Percentiles rank a stretch among this genome's conserved stretches.
Conservation (phyloP, 2,113 vertebrate genomes). For the Cynoglossus semilaevis region DNA sequence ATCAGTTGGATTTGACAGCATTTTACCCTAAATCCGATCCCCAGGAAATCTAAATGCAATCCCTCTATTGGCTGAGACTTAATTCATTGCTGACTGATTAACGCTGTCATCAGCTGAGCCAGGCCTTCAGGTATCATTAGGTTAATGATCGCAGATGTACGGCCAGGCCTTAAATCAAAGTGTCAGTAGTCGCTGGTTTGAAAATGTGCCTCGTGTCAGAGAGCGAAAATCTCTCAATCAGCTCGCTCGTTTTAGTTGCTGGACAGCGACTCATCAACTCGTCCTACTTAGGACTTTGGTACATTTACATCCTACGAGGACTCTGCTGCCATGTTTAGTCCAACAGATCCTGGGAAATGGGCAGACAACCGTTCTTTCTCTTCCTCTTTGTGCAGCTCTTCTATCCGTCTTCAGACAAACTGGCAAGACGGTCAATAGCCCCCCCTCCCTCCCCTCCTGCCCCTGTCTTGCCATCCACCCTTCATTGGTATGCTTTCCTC, state of each 20-base stretch:
- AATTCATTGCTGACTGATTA: not conserved
- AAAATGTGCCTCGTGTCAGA: not conserved
- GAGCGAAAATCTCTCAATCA: not conserved
- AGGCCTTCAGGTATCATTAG: too few relatives aligned
- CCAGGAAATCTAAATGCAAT: not conserved
- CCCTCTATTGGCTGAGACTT: not conserved
- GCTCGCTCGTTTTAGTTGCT: not conserved
- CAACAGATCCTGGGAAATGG: conserved; percentile 30
- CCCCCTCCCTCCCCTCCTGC: conserved; percentile 10
- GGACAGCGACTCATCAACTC: not conserved
- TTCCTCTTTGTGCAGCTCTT: conserved; percentile 15
- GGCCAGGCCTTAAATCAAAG: accelerated
- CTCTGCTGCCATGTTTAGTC: conserved; percentile 1
- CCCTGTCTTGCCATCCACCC: conserved; percentile 13
- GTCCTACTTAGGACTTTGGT: conserved; percentile 1
- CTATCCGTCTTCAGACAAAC: conserved; percentile 25
- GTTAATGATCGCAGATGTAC: not conserved
- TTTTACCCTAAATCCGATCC: too few relatives aligned
- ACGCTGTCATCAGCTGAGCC: not conserved
- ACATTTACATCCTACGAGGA: not conserved
- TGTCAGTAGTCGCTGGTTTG: not conserved
- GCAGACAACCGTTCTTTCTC: conserved; percentile 3
- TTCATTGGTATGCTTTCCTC: conserved; percentile 14
- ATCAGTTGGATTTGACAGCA: too few relatives aligned
- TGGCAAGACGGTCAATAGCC: conserved; percentile 26